phyloP scores from a whole-genome alignment of 2,113 vertebrate species.

The Heptranchias perlo region DNA sequence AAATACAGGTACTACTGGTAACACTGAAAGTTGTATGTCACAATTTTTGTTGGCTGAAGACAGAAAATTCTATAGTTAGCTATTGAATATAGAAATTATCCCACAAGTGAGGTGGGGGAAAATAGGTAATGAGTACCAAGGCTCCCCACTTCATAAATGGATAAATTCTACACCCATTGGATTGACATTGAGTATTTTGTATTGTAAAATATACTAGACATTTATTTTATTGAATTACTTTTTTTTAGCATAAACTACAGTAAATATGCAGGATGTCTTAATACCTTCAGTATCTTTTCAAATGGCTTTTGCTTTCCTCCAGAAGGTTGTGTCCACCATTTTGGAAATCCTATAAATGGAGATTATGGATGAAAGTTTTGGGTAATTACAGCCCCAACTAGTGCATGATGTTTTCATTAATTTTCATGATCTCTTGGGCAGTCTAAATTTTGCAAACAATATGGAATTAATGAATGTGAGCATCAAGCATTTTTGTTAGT shows the following conservation, averaged over 20 bases:
- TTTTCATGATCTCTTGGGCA: background rate
- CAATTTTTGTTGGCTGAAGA: background rate
- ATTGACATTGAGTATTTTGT: background rate
- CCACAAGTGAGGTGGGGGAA: background rate
- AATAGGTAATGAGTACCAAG: background rate
- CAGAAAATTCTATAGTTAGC: background rate
- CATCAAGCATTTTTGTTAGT: background rate
- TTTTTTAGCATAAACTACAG: background rate
- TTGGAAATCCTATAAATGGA: background rate
- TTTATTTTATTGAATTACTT: background rate
- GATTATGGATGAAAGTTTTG: background rate
- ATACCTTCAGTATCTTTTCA: background rate
- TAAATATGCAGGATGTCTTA: background rate
- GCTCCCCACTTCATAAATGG: background rate
- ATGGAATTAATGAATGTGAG: background rate
- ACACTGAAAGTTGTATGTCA: background rate
- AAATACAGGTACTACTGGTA: background rate
- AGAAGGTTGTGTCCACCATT: background rate
- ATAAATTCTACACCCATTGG: background rate
- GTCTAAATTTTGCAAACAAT: background rate
- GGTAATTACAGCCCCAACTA: background rate
- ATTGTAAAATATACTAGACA: background rate
- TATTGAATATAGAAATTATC: background rate
- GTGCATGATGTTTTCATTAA: background rate
- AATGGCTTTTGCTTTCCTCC: background rate